phyloP scores from a whole-genome alignment of 2,888 invertebrate species.

The Falcaria lacertinaria region DNA sequence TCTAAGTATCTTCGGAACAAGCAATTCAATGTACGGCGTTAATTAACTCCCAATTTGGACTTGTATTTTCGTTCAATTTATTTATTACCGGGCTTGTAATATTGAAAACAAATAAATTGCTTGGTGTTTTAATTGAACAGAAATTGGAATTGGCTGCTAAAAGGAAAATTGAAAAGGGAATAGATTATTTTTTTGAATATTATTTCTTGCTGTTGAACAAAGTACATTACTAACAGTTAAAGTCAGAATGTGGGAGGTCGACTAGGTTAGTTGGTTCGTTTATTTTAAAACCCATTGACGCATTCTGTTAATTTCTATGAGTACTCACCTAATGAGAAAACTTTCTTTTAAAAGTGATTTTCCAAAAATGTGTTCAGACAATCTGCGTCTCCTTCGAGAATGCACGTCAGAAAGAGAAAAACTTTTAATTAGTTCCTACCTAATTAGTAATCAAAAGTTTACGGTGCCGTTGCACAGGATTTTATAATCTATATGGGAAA shows the following conservation, averaged over 20 bases:
- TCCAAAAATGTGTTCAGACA: slow-evolving; percentile 9
- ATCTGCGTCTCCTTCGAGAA: slow-evolving; percentile 11
- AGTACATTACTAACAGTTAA: no score
- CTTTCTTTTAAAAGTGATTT: slow-evolving; percentile 15
- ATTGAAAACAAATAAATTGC: not conserved
- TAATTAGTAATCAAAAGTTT: not conserved
- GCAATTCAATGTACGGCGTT: not conserved
- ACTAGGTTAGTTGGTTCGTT: no score
- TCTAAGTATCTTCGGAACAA: not conserved
- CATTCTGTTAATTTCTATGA: no score
- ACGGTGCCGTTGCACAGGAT: no score
- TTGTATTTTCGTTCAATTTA: not conserved
- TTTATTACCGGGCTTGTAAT: not conserved
- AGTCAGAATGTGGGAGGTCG: no score
- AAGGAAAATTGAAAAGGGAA: no score
- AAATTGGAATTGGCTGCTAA: no score
- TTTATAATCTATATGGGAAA: no score
- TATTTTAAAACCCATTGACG: no score
- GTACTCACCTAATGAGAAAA: slow-evolving; percentile 19
- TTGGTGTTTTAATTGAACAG: not conserved
- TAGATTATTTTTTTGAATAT: no score
- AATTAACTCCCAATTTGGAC: not conserved
- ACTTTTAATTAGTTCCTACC: slow-evolving; percentile 22
- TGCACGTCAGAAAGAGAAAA: slow-evolving; percentile 17
- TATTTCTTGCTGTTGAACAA: no score